Evolutionary conservation across 2,113 vertebrate species (phyloP).

Genomic region (Sturnus vulgaris): DNA sequence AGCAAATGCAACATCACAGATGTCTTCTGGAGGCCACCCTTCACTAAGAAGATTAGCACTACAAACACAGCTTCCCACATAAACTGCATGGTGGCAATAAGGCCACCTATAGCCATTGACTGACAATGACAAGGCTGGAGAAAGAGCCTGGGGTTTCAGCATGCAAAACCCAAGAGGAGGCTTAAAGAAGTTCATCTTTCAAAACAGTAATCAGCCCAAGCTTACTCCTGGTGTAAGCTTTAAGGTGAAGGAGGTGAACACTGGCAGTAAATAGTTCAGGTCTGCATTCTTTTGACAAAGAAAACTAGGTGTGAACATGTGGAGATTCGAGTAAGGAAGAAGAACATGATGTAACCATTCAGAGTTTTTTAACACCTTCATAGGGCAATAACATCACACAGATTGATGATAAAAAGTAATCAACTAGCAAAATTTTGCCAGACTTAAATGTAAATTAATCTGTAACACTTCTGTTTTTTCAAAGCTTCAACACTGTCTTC

Average conservation of each 20-base stretch:
- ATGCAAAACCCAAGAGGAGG: neutral
- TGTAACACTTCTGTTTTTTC: neutral
- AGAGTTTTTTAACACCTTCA: neutral
- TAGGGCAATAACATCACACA: neutral
- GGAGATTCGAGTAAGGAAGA: neutral
- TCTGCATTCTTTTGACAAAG: neutral
- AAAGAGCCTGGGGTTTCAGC: neutral
- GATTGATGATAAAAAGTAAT: neutral
- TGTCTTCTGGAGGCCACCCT: neutral
- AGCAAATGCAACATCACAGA: constrained; percentile 24
- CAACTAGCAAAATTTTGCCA: neutral
- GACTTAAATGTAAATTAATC: neutral
- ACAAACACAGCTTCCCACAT: constrained; percentile 4
- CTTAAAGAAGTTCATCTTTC: neutral
- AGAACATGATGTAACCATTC: neutral
- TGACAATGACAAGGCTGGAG: constrained; percentile 18
- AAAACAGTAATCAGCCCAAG: neutral
- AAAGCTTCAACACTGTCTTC: neutral
- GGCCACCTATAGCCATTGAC: neutral
- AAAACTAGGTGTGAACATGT: neutral
- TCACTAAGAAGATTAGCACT: constrained; percentile 56
- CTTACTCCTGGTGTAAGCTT: neutral
- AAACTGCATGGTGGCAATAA: neutral
- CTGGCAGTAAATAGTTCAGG: neutral
- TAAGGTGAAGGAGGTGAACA: neutral